These are phyloP conservation scores for Octodonta nipae DNA, from an alignment of 2,888 invertebrate genomes.

Conservation along the genomic window DNA sequence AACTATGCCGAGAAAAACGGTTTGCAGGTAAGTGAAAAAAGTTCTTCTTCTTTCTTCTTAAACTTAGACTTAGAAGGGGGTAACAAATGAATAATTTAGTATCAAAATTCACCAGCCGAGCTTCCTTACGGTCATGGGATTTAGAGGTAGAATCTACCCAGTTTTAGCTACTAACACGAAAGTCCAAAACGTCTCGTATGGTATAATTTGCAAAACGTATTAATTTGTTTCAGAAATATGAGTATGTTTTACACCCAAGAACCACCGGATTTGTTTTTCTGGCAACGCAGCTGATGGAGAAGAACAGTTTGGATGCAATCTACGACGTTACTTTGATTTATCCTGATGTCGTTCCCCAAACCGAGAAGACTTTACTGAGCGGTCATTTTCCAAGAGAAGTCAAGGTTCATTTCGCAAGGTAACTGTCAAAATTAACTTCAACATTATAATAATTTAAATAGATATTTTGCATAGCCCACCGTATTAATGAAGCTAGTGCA, in stretches of 20 bases:
- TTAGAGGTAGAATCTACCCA: too few relatives aligned
- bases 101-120: too few relatives aligned
- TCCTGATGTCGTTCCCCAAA: slow-evolving; percentile 60
- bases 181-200: too few relatives aligned
- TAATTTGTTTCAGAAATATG: slow-evolving; percentile 39
- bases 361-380: slow-evolving; percentile 54
- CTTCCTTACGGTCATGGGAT: too few relatives aligned
- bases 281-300: slow-evolving; percentile 41
- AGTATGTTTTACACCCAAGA: slow-evolving; percentile 73
- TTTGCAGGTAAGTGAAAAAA: slow-evolving; percentile 55
- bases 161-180: too few relatives aligned
- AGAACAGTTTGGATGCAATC: slow-evolving; percentile 55
- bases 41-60: too few relatives aligned
- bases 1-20: slow-evolving; percentile 54
- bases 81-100: too few relatives aligned
- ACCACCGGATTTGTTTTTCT: slow-evolving; percentile 66
- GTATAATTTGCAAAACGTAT: too few relatives aligned
- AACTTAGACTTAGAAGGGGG: too few relatives aligned
- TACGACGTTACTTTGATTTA: slow-evolving; percentile 81
- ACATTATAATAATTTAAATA: too few relatives aligned
- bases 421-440: slow-evolving; percentile 10
- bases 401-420: slow-evolving; percentile 62
- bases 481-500: too few relatives aligned
- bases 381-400: slow-evolving; percentile 64
- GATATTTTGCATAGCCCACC: too few relatives aligned